Percentiles rank a stretch among this genome's conserved stretches.
Conservation (phyloP, 2,888 invertebrate species). For the Drosophila kokeensis region DNA sequence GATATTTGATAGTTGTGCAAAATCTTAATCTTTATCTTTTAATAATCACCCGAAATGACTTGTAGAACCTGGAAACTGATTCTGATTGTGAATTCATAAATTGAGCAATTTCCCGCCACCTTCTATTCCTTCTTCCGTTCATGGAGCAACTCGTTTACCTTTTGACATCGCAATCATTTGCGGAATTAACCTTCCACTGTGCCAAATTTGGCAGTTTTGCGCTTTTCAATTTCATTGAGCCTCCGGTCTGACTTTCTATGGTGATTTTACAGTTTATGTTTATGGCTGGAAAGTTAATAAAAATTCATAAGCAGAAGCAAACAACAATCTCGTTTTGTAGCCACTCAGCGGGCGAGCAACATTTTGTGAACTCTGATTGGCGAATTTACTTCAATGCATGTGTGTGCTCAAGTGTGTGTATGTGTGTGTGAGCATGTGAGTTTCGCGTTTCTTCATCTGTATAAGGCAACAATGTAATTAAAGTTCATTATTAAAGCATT, state of each 20-base stretch:
- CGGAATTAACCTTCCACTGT: constrained; percentile 45
- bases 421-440: neutral
- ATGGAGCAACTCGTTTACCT: constrained; percentile 13
- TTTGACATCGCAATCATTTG: constrained; percentile 12
- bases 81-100: neutral
- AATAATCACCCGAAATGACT: neutral
- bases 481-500: constrained; percentile 58
- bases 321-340: constrained; percentile 50
- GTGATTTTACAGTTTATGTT: constrained; percentile 67
- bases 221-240: constrained; percentile 43
- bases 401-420: neutral
- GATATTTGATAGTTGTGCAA: neutral
- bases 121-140: neutral
- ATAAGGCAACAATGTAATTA: constrained; percentile 16
- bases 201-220: constrained; percentile 31
- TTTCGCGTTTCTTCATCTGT: constrained; percentile 1
- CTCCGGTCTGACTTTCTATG: constrained; percentile 65
- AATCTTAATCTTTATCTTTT: neutral
- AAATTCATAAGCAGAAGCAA: constrained; percentile 59
- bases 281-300: constrained; percentile 67
- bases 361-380: constrained; percentile 36
- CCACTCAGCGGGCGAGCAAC: constrained; percentile 43
- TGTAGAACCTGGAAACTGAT: neutral
- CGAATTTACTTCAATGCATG: constrained; percentile 2
- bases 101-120: neutral